Conservation (phyloP, 2,888 invertebrate species). For the Melieria picta region DNA sequence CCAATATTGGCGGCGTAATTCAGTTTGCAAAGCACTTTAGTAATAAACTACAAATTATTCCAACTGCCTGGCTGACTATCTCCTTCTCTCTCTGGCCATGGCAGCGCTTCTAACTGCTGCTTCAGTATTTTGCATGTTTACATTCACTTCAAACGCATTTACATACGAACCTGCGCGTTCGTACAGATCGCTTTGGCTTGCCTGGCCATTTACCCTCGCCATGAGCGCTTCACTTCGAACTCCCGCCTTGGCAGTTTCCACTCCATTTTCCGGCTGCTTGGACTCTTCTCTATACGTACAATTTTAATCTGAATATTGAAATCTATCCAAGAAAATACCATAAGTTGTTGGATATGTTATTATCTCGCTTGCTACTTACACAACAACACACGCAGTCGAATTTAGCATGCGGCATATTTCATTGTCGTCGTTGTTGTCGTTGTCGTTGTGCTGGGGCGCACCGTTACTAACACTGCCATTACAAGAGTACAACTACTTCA, state of each 20-base stretch:
- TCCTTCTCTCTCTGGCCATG: neutral
- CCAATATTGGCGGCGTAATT: neutral
- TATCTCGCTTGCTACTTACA: constrained; percentile 9
- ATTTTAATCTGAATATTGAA: constrained; percentile 34
- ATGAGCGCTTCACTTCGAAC: too few relatives aligned
- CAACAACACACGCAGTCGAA: neutral
- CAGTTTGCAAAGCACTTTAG: constrained; percentile 14
- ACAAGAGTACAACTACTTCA: too few relatives aligned
- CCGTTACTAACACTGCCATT: too few relatives aligned
- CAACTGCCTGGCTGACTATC: constrained; percentile 12
- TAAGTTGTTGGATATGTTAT: constrained; percentile 33
- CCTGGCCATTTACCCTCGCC: too few relatives aligned
- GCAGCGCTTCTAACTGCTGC: neutral
- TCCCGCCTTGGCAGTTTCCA: too few relatives aligned
- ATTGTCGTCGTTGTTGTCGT: too few relatives aligned
- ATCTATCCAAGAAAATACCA: constrained; percentile 33
- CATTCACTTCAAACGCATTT: neutral
- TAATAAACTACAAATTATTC: constrained; percentile 32
- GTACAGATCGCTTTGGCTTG: too few relatives aligned
- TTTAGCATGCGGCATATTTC: too few relatives aligned
- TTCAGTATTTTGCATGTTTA: neutral
- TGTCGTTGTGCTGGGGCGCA: too few relatives aligned
- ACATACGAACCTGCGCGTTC: neutral
- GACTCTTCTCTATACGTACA: neutral
- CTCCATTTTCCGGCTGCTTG: too few relatives aligned